Base-by-base conservation (phyloP, 2,113 vertebrate species). In the Todiramphus saurophagus region DNA sequence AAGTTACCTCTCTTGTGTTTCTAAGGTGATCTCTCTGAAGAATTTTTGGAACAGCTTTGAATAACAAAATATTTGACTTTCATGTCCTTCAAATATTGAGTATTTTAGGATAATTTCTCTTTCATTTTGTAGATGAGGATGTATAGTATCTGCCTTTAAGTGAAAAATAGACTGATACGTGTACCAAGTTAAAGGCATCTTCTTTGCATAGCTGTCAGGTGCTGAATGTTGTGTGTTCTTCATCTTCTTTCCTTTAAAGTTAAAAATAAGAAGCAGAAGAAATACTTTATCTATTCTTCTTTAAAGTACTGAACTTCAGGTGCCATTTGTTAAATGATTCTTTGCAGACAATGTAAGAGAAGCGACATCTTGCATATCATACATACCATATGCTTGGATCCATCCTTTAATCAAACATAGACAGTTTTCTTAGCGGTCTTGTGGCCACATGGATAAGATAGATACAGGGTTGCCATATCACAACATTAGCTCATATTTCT, bases 1-100 rank as follows among this genome's bases (percentile, higher is more conserved):
- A 77, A 80, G 44, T 93, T 91, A 80, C 58, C 37, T 93, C 55
- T 55, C 12, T 95, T 80, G 31, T 83, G 59, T 96, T 92, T 83
- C n/a, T 87, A 77, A 67, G 60, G 53, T 59, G 37, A 51, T 67
- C 4, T 64, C 18, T 81, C 53, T 23, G 21, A 83, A 53, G 27
- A 76, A 19, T 83, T 88, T 83, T 90, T 89, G 83, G 51, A 64
- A 68, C 18, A 68, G 13, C 33, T 87, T 87, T 89, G 43, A 77
- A 68, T 64, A 92, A 58, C 39, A 88, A 83, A 90, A n/a, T 75
- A 56, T 53, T 84, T 72, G 4, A 30, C 25, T 68, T 94, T 77
- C 11, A 18, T 50, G 7, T 82, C 55, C 37, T 73, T 91, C 35
- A 90, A 46, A 79, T 79, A 68, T 13, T 58, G 11, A 43, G 4